Evolutionary conservation across 2,888 invertebrate genomes (phyloP), one percentile per base, ranked within the genome.

Genomic region (Hyposoter dolosus): DNA sequence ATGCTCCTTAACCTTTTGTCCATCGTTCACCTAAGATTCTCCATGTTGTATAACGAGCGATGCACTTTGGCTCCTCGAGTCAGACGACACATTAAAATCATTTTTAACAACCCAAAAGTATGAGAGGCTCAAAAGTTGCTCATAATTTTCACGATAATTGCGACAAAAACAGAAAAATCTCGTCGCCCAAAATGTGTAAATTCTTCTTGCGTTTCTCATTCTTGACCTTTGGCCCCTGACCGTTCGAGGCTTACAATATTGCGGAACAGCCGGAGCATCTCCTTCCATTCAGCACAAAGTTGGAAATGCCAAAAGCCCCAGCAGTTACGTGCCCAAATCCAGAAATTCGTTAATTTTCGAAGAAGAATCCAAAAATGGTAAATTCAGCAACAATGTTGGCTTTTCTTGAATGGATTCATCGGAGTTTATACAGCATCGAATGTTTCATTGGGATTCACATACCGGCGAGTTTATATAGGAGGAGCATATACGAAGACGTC

Each of bases 1-100:
- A 78, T 91, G 91, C 90, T 92, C 91, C 91, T 92, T 91, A 92
- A 91, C 92, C 92, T 91, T 89, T 90, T 89, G 86, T 88, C 87
- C 88, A 90, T 89, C 88, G 87, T 87, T 84, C 85, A 84, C 82
- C 86, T 75, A 78, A 83, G 69, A 75, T 78, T 86, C 40, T 40
- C 80, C 79, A 9, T 19, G 50, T 71, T 79, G 4, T 40, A 71
- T 84, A 86, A 86, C 83, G 77, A 86, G 40, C 40, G 86, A 83
- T 68, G 66, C 83, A 53, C 83, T 80, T 81, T 77, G 71, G 56
- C 79, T 60, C 28, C n/a, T 50, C 53, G 60, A 35, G 72, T 28
- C 45, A 40, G 43, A 53, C 28, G 32, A 65, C 43, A 50, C 78
- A 82, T 84, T 88, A 86, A 88, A 88, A 88, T 65, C 80, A 50